Base-by-base conservation (phyloP, 2,888 invertebrate species). In the Dynastes hyllus region DNA sequence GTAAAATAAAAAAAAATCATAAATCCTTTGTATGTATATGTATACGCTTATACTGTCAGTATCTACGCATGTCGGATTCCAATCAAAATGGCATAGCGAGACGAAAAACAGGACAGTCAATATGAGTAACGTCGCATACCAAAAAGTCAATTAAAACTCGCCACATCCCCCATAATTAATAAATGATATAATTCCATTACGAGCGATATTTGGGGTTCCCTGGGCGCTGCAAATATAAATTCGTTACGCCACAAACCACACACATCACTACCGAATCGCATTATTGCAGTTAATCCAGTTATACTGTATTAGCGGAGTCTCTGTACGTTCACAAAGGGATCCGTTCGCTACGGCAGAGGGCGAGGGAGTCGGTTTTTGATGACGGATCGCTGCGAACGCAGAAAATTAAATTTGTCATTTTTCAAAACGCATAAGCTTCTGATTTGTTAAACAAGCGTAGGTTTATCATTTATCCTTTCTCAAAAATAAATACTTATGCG, bases 191-290 rank as follows among this genome's bases (percentile, higher is more conserved):
- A 87, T 86, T 84, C 78, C 81, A 85, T 86, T 86, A 86, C 84
- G 80, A 84, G 82, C 79, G 80, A 83, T 83, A 83, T 82, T 84
- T 82, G 66, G 78, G 66, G 51, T 71, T 78, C 73, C 78, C 73
- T 55, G 55, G 73, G 51, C 65, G 66, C 78, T 66, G 61, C 73
- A 75, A 75, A 75, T 75, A 75, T 75, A 75, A 75, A 75, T 75
- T 75, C 73, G 73, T 75, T 75, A 61, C 73, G 73, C 73, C 73
- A 75, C 61, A 75, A 85, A 85, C 87, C 87, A 84, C 86, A 85
- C 83, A 83, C 83, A 84, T 85, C 85, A 85, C 86, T 85, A 69
- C 78, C 78, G 86, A 87, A 88, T 88, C 87, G 83, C 81, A 84
- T 84, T 83, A 84, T 83, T 81, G 81, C 81, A 77, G 81, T 84